Evolutionary conservation across 2,797 vertebrate genomes (phyloP).

Genomic region (Orestias chungarensis): DNA sequence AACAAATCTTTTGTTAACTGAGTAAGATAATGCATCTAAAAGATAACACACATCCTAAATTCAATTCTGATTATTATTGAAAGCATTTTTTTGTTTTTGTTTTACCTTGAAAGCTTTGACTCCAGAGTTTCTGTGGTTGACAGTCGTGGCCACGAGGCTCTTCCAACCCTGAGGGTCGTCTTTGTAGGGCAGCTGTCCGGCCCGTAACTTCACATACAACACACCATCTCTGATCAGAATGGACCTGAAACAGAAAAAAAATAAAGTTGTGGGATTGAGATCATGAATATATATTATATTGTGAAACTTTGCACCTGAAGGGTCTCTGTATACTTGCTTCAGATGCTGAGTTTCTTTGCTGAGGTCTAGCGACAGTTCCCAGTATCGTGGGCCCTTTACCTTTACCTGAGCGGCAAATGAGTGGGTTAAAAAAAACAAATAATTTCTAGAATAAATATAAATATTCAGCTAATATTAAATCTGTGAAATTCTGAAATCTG

Average conservation of each 20-base stretch:
- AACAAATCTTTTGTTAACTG: not conserved
- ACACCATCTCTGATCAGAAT: constrained; percentile 93
- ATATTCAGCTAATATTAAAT: not conserved
- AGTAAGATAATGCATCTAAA: too few relatives aligned
- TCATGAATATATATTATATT: too few relatives aligned
- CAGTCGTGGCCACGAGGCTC: constrained; percentile 89
- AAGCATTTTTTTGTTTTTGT: not conserved
- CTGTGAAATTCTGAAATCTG: not conserved
- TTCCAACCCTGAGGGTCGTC: constrained; percentile 98
- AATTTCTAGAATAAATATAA: too few relatives aligned
- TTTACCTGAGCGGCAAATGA: constrained; percentile 81
- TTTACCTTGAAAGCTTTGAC: constrained; percentile 91
- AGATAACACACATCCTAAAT: too few relatives aligned
- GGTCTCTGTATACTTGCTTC: constrained; percentile 79
- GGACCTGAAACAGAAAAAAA: constrained; percentile 76
- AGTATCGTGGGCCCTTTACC: constrained; percentile 96
- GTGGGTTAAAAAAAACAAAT: not conserved
- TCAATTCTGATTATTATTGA: too few relatives aligned
- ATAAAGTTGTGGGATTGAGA: not conserved
- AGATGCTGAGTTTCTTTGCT: constrained; percentile 91
- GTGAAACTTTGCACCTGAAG: not conserved
- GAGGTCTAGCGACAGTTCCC: constrained; percentile 94
- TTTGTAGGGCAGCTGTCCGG: constrained; percentile 96
- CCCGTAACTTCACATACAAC: constrained; percentile 93
- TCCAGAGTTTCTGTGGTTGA: constrained; percentile 87